Evolutionary conservation across 2,113 vertebrate genomes (phyloP).

Genomic region (Baryphthengus martii): DNA sequence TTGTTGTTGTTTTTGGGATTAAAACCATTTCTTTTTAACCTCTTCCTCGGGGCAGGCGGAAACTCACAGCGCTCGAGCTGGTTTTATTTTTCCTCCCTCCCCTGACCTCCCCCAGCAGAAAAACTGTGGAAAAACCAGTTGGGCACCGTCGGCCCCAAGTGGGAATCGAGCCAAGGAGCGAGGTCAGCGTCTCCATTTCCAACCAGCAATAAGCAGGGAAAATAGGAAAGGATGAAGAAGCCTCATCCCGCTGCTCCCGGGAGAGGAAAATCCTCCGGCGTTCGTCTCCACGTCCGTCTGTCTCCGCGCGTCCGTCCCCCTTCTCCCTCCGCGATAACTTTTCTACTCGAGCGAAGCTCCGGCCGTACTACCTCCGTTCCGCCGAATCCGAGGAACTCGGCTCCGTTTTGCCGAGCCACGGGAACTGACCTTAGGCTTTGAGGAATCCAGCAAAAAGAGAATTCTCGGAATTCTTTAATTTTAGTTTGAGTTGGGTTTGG

Average conservation of each 20-base stretch:
- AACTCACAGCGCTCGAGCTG: not conserved
- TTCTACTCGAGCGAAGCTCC: conserved; percentile 60
- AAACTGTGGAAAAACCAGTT: not conserved
- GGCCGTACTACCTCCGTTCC: conserved; percentile 70
- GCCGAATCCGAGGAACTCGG: conserved; percentile 64
- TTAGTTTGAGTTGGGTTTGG: too few relatives aligned
- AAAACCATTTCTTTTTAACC: not conserved
- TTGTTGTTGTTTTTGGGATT: not conserved
- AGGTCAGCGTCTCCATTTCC: not conserved
- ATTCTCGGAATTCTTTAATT: too few relatives aligned
- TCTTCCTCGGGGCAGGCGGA: not conserved
- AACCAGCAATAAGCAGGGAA: not conserved
- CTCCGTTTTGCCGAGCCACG: conserved; percentile 77
- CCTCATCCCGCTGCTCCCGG: not conserved
- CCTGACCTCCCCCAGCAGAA: not conserved
- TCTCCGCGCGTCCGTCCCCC: too few relatives aligned
- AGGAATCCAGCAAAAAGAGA: not conserved
- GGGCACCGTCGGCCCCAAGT: too few relatives aligned
- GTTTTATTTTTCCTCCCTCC: not conserved
- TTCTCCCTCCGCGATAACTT: not conserved
- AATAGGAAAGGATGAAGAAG: not conserved
- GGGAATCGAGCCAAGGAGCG: too few relatives aligned
- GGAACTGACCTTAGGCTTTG: conserved; percentile 63
- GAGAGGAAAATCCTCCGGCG: too few relatives aligned
- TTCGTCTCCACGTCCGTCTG: too few relatives aligned